Percentiles rank a stretch among this genome's conserved stretches.
Evolutionary conservation across 2,888 invertebrate species (phyloP).

Genomic region (Hetaerina titia): DNA sequence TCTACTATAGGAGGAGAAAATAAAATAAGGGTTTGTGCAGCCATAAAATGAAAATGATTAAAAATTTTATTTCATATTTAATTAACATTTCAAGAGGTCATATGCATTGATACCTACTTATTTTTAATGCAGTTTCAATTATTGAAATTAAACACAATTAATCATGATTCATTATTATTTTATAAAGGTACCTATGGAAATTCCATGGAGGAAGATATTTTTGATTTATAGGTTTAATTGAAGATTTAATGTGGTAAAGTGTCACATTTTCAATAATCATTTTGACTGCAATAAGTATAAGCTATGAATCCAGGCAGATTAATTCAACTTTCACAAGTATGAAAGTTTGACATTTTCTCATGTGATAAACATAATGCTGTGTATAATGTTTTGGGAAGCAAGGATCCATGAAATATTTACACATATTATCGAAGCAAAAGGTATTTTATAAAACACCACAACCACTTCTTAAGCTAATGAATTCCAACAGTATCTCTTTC

Average conservation of each 20-base stretch:
- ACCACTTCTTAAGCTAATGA: neutral
- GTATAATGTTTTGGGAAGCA: neutral
- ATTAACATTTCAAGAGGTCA: neutral
- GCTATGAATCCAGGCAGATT: slow-evolving; percentile 11
- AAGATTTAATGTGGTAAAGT: neutral
- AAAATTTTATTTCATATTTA: neutral
- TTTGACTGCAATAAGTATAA: neutral
- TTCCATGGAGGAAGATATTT: neutral
- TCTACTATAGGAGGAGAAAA: neutral
- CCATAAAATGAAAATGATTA: neutral
- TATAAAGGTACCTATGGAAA: neutral
- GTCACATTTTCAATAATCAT: neutral
- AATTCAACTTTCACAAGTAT: neutral
- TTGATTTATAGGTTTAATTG: neutral
- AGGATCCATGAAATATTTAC: slow-evolving; percentile 36
- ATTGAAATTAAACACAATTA: neutral
- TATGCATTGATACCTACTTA: neutral
- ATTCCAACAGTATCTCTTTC: neutral
- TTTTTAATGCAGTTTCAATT: neutral
- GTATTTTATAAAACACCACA: neutral
- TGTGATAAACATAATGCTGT: slow-evolving; percentile 9
- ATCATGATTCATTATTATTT: neutral
- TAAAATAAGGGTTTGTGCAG: neutral
- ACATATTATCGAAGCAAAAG: neutral
- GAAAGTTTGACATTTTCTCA: neutral